Evolutionary conservation across 2,888 invertebrate species (phyloP), one percentile per base, ranked within the genome.

Genomic region (Trilocha varians): DNA sequence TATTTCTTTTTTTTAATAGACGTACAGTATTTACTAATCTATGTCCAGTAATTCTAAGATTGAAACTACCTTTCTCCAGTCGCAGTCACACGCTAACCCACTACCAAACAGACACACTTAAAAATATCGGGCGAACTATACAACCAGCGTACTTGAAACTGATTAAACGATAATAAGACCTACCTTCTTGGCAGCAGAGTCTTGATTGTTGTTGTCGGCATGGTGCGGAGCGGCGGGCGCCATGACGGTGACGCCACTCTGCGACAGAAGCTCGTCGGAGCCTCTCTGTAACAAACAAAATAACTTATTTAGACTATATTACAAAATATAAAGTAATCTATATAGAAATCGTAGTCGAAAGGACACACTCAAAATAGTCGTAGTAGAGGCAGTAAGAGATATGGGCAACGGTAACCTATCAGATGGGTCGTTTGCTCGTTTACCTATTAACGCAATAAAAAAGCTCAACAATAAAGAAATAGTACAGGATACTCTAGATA

Each of bases 221-320:
- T 93, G 93, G 74, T 91, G 91, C 59, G 93, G 94, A 87, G 95
- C 95, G 87, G 94, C 93, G 71, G 94, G 93, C 86, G 94, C 94
- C 92, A 96, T 95, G 79, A 93, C 93, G 87, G 93, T 93, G 80
- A 97, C 95, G 88, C 94, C 94, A 87, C 94, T 93, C 89, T 96
- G 95, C 87, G 96, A 95, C 86, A 97, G 91, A 87, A 97, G 92
- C 91, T 97, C 97, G 92, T 97, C 97, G 83, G 96, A 96, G 88
- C 97, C 97, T 89, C 97, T 94, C 97, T 97, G 93, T 40, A 71
- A 76, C 67, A 68, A 75, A 48, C 57, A 46, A 51, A 65, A 43
- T 38, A 13, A 47, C 11, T 48, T 36, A 33, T 3, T 39, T 5
- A 15, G 6, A 34, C 39, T 43, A 3, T 34, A 4, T 13, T 15